Evolutionary conservation across 1,140 invertebrate species (phyloP), one percentile per base, ranked within the genome.

Genomic region (Tribolium madens): DNA sequence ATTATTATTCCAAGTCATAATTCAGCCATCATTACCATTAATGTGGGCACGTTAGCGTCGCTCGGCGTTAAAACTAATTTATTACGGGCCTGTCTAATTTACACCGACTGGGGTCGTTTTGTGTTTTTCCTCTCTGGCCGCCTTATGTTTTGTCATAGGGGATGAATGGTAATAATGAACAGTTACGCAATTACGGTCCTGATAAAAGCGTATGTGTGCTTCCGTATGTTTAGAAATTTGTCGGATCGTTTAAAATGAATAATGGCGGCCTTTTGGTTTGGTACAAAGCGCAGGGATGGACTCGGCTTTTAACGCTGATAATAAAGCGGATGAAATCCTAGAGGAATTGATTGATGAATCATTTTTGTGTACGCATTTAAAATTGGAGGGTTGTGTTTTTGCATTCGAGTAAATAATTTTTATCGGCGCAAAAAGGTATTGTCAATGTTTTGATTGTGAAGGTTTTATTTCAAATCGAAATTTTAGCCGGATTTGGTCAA

Each of bases 91-190:
- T 64, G 57, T 64, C 57, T 64, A 64, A 64, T 64, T 64, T 64
- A 64, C 57, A 64, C 57, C 3, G 26, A 7, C n/a, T 3, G 57
- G 21, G 57, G 57, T 64, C 21, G 57, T 64, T 64, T 57, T 57
- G 18, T 57, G 52, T 64, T 64, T 64, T 31, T 64, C 9, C 57
- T 42, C n/a, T 21, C 12, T 5, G 21, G 21, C 9, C 17, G 57
- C 57, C 57, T 64, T 64, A 64, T 64, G 57, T 64, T 64, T 64
- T 64, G 57, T 64, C 21, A 64, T 2, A 26, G 3, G 57, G 26
- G 26, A 64, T 64, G 26, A 64, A 64, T 33, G 57, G 57, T 64
- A 64, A 64, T 64, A 64, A 64, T 64, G 57, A 64, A 64, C 57
- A 64, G 21, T 64, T 64, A 33, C 57, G 57, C 57, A 33, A 64